Evolutionary conservation across 2,888 invertebrate genomes (phyloP).

Genomic region (Zaprionus lineosus): DNA sequence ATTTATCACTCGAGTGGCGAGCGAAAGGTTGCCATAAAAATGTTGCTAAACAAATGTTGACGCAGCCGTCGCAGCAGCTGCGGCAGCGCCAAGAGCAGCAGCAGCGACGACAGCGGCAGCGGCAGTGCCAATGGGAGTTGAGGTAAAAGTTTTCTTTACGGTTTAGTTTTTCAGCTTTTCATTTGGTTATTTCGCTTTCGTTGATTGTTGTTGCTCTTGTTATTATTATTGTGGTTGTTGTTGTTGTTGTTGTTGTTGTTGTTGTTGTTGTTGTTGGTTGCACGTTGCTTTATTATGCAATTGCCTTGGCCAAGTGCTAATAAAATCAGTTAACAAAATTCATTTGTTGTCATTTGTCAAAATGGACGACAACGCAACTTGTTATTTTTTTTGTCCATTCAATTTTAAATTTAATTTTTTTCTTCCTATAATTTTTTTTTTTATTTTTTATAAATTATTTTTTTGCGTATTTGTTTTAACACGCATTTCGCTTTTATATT

Average conservation of each 20-base stretch:
- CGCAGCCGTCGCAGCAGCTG: conserved; percentile 34
- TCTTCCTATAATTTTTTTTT: conserved; percentile 8
- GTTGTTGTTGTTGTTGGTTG: background rate
- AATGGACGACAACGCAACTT: conserved; percentile 14
- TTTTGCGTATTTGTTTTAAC: conserved; percentile 59
- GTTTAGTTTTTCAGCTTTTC: background rate
- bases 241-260: background rate
- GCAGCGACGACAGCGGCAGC: no score
- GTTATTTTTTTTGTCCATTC: conserved; percentile 53
- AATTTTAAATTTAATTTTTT: conserved; percentile 20
- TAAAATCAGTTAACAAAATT: conserved; percentile 64
- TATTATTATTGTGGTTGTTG: background rate
- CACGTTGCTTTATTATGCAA: background rate
- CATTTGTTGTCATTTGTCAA: conserved; percentile 63
- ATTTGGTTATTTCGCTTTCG: conserved; percentile 8
- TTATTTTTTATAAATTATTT: conserved; percentile 3
- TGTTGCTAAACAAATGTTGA: conserved; percentile 69
- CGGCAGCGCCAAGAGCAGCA: no score
- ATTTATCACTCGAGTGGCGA: conserved; percentile 66
- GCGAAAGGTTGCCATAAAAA: conserved; percentile 73
- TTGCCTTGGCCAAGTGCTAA: conserved; percentile 61
- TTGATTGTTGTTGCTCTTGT: conserved; percentile 1
- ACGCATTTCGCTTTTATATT: conserved; percentile 55
- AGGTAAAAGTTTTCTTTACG: conserved; percentile 62
- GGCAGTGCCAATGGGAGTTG: no score